A percentile compares a stretch with the other conserved stretches of the same genome.
phyloP scores from a whole-genome alignment of 2,797 vertebrate species.

The Eulemur mongoz region DNA sequence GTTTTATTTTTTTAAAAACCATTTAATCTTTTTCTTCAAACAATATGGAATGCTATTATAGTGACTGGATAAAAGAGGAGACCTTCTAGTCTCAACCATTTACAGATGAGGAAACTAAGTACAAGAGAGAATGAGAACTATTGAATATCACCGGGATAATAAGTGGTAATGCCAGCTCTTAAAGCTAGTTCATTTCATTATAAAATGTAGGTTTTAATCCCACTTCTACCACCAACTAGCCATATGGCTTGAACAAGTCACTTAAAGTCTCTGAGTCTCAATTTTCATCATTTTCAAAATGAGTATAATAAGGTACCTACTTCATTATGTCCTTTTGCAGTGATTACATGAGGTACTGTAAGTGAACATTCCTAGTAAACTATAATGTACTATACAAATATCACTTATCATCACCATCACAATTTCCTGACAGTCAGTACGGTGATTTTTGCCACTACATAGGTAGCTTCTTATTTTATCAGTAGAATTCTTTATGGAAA shows the following conservation, averaged over 20 bases:
- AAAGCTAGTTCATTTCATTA: neutral
- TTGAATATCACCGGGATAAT: neutral
- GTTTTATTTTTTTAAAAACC: neutral
- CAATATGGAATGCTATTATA: neutral
- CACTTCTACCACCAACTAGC: neutral
- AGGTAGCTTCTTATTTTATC: neutral
- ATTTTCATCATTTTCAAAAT: neutral
- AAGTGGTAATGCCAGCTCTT: neutral
- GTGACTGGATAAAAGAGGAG: neutral
- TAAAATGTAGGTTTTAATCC: neutral
- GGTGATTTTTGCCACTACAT: neutral
- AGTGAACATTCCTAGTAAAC: neutral
- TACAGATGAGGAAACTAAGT: neutral
- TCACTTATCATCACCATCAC: neutral
- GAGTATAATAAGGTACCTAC: neutral
- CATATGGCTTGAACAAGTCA: neutral
- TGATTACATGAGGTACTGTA: neutral
- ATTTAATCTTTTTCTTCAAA: neutral
- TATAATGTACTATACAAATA: neutral
- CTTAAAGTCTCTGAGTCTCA: neutral
- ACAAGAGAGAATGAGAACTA: neutral
- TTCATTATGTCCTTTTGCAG: neutral
- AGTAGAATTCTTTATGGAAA: neutral
- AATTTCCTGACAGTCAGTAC: neutral
- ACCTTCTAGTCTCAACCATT: neutral